Evolutionary conservation across 1,140 invertebrate species (phyloP), one percentile per base, ranked within the genome.

Genomic region (Lethrus apterus): DNA sequence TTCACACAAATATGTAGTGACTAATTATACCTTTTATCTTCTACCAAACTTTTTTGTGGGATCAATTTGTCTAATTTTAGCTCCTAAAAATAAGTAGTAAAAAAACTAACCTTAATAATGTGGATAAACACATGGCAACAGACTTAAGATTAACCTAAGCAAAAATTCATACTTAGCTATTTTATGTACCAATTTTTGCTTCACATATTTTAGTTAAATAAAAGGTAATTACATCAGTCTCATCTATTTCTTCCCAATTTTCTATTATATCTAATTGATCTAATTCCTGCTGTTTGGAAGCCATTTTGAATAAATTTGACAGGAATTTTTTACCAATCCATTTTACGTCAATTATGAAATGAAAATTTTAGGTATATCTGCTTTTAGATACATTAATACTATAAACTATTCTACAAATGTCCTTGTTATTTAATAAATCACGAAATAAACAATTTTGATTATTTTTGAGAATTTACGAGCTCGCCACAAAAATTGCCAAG

Each of bases 201-300:
- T 23, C 20, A 17, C 13, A 31, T 31, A 14, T 40, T 32, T 20
- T n/a, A 49, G 10, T 18, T 21, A 48, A 23, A 19, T 9, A 10
- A 46, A 50, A 45, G 19, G 11, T 46, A 50, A 52, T 66, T 63
- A 67, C 65, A 56, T 65, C 63, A 44, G 61, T 64, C 42, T 63
- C 64, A 20, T 65, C 65, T 35, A 67, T 64, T 43, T 67, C 61
- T 58, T 67, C 65, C 65, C 65, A 67, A 54, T 54, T 67, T 50
- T 67, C 65, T 49, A 67, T 49, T 41, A 61, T 42, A 11, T 42
- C 40, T 17, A 61, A 32, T 42, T 66, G 47, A 35, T 66, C 63
- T 43, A 61, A 32, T 42, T 66, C 59, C 55, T 65, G 57, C 50
- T 60, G 54, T 54, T 64, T 65, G 48, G 59, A 58, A 63, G 65